Evolutionary conservation across 2,888 invertebrate genomes (phyloP).

Genomic region (Drosophila austrosaltans): DNA sequence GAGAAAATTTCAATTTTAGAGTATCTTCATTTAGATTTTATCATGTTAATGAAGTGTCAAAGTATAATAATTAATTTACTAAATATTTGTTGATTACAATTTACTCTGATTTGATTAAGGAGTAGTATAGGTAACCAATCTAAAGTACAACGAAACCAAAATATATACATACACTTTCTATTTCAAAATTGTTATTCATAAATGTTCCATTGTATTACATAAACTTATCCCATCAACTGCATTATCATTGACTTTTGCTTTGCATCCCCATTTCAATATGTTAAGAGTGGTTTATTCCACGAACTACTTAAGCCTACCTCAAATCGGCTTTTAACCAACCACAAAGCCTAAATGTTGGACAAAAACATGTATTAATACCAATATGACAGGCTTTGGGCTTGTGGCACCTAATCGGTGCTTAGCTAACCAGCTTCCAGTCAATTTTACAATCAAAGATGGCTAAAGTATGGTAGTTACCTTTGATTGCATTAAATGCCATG

Average conservation of each 20-base stretch:
- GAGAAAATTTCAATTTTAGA: background rate
- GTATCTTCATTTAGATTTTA: too few relatives aligned
- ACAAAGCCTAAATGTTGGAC: constrained; percentile 16
- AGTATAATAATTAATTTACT: too few relatives aligned
- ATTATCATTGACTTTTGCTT: background rate
- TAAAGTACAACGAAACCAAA: too few relatives aligned
- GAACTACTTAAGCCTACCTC: constrained; percentile 1
- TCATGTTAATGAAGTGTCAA: too few relatives aligned
- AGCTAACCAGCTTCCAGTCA: constrained; percentile 42
- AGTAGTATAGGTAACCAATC: too few relatives aligned
- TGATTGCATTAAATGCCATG: constrained; percentile 73
- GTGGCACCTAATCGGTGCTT: constrained; percentile 58
- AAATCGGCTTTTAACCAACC: constrained; percentile 20
- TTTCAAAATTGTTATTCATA: too few relatives aligned
- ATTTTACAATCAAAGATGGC: constrained; percentile 66
- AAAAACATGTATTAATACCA: constrained; percentile 64
- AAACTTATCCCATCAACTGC: background rate
- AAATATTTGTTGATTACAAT: too few relatives aligned
- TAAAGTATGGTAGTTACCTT: constrained; percentile 44
- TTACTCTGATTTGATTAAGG: too few relatives aligned
- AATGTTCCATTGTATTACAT: background rate
- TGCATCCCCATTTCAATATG: background rate
- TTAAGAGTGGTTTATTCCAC: background rate
- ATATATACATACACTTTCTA: too few relatives aligned
- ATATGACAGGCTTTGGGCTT: constrained; percentile 49